A percentile compares a stretch with the other conserved stretches of the same genome.
phyloP scores from a whole-genome alignment of 1,140 invertebrate species.

The Apis florea region DNA sequence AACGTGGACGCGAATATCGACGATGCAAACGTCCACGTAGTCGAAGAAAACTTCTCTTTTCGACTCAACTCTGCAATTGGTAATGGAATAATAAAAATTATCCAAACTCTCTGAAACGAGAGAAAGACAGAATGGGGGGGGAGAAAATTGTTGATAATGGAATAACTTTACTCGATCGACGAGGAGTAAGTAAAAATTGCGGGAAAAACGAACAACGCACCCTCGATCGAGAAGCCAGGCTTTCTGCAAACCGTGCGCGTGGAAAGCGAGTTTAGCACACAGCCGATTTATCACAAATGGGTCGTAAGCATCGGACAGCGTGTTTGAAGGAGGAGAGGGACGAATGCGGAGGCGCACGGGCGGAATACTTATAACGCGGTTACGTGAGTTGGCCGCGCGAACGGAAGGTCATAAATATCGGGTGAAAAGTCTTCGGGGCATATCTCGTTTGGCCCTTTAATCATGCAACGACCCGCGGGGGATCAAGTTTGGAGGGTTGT shows the following conservation, averaged over 20 bases:
- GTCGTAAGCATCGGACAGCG: background rate
- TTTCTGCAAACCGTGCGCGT: no score
- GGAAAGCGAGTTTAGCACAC: no score
- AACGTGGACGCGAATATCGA: conserved; percentile 8
- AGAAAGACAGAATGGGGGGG: no score
- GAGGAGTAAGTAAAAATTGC: no score
- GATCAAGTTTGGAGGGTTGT: conserved; percentile 36
- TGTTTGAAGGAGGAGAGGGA: background rate
- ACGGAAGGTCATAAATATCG: conserved; percentile 40
- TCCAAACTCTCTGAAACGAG: no score
- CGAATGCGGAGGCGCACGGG: conserved; percentile 22
- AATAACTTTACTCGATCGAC: no score
- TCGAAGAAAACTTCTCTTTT: background rate
- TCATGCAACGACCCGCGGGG: conserved; percentile 49
- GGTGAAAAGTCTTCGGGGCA: conserved; percentile 47
- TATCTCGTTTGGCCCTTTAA: conserved; percentile 42
- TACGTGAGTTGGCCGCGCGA: conserved; percentile 44
- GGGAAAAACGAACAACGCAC: no score
- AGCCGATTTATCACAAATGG: background rate
- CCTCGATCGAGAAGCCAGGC: no score
- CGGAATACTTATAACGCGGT: conserved; percentile 62
- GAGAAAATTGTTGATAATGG: no score
- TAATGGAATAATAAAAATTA: background rate
- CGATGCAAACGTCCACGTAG: background rate
- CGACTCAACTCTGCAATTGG: background rate